These are phyloP conservation scores for Ochotona curzoniae DNA, from an alignment of 2,113 vertebrate species.

Conservation along the genomic window DNA sequence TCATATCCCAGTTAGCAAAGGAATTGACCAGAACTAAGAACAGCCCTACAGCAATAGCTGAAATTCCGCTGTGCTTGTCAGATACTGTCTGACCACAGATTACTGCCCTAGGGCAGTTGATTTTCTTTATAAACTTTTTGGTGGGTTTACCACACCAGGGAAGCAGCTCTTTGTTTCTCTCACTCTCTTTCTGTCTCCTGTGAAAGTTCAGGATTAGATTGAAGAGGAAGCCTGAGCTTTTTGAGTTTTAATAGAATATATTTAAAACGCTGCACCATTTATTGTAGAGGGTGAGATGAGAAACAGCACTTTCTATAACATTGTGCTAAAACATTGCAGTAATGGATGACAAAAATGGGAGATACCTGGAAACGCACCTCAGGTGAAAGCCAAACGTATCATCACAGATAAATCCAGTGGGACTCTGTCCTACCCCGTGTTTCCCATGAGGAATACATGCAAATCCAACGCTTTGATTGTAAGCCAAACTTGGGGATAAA, in stretches of 20 bases:
- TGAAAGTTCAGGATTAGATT: slow-evolving; percentile 3
- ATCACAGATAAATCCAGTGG: not conserved
- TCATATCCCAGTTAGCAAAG: slow-evolving; percentile 77
- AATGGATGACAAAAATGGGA: slow-evolving; percentile 13
- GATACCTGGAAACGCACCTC: not conserved
- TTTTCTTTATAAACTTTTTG: slow-evolving; percentile 74
- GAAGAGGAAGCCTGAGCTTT: not conserved
- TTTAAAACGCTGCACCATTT: slow-evolving; percentile 35
- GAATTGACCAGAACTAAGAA: slow-evolving; percentile 80
- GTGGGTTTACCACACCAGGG: slow-evolving; percentile 45
- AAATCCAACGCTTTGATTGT: not conserved
- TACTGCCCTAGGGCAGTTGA: slow-evolving; percentile 67
- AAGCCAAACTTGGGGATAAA: not conserved
- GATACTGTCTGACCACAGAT: slow-evolving; percentile 79
- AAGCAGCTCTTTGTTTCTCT: slow-evolving; percentile 61
- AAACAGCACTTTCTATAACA: not conserved
- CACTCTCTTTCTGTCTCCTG: not conserved
- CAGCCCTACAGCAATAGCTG: slow-evolving; percentile 65
- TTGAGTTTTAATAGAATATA: not conserved
- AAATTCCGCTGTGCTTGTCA: slow-evolving; percentile 80
- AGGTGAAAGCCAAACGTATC: not conserved
- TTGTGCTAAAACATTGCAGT: slow-evolving; percentile 39
- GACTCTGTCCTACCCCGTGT: not conserved
- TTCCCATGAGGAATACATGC: not conserved
- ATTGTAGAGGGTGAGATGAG: slow-evolving; percentile 19